phyloP scores from a whole-genome alignment of 2,113 vertebrate species.

The Xiphophorus maculatus region DNA sequence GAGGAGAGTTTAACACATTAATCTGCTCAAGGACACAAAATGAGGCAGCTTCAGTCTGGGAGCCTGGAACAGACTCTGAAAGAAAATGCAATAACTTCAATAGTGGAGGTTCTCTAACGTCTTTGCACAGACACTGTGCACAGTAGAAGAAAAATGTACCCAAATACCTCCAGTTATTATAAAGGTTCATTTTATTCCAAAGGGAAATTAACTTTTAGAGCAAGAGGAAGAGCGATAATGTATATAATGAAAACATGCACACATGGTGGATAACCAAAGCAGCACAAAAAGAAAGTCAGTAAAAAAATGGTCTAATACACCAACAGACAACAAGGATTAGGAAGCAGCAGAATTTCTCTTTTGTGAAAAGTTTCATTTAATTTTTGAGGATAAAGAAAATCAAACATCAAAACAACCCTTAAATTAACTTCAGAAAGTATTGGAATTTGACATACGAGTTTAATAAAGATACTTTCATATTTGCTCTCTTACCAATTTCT shows the following conservation, averaged over 20 bases:
- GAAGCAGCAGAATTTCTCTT: background rate
- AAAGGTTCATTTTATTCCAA: conserved; percentile 15
- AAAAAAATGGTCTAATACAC: background rate
- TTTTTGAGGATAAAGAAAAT: background rate
- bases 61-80: background rate
- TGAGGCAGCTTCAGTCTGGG: background rate
- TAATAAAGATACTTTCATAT: no score
- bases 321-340: background rate
- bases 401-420: background rate
- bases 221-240: conserved; percentile 22
- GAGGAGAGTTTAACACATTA: conserved; percentile 53
- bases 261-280: conserved; percentile 6
- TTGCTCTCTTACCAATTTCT: no score
- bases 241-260: conserved; percentile 17
- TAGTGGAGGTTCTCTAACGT: background rate
- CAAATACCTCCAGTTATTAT: conserved; percentile 6
- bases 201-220: conserved; percentile 18
- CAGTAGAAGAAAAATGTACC: background rate
- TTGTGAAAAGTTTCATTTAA: background rate
- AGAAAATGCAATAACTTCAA: background rate
- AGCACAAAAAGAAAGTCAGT: conserved; percentile 1
- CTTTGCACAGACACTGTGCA: background rate
- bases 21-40: conserved; percentile 24
- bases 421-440: background rate
- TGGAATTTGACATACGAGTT: background rate